These are phyloP conservation scores for Emydoidea blandingii DNA, from an alignment of 2,797 vertebrate genomes.

Conservation along the genomic window DNA sequence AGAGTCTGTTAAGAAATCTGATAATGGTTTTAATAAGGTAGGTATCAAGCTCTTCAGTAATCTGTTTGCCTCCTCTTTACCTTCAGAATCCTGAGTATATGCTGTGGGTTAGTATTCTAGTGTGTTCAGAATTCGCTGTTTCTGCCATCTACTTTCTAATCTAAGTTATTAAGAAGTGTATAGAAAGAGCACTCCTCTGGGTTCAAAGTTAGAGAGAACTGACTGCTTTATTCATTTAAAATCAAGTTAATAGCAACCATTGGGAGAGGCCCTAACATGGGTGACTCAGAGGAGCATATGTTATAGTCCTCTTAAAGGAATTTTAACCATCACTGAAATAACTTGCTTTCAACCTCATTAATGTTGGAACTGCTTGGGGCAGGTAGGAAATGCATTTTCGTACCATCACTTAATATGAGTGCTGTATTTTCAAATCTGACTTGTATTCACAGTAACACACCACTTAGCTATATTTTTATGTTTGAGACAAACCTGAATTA, in stretches of 20 bases:
- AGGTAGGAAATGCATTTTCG: background rate
- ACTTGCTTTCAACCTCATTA: constrained; percentile 1
- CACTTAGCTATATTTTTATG: constrained; percentile 12
- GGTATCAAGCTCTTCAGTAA: background rate
- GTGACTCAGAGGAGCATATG: constrained; percentile 21
- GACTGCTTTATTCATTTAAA: constrained; percentile 62
- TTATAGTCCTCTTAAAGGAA: background rate
- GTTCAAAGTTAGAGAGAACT: constrained; percentile 38
- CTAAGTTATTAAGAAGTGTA: constrained; percentile 55
- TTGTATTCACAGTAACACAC: background rate
- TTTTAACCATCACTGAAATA: constrained; percentile 28
- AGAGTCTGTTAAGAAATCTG: constrained; percentile 14
- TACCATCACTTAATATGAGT: background rate
- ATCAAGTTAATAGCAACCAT: constrained; percentile 41
- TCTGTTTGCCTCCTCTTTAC: background rate
- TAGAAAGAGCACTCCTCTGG: constrained; percentile 45
- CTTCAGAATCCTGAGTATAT: background rate
- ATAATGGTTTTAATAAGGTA: constrained; percentile 22
- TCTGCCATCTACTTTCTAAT: constrained; percentile 61
- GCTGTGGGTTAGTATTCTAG: constrained; percentile 22
- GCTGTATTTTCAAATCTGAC: background rate
- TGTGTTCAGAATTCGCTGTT: constrained; percentile 7
- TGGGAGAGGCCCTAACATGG: constrained; percentile 17
- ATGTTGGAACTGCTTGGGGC: background rate
- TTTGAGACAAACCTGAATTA: background rate